Evolutionary conservation across 2,888 invertebrate genomes (phyloP), one percentile per base, ranked within the genome.

Genomic region (Nomada ferruginata): DNA sequence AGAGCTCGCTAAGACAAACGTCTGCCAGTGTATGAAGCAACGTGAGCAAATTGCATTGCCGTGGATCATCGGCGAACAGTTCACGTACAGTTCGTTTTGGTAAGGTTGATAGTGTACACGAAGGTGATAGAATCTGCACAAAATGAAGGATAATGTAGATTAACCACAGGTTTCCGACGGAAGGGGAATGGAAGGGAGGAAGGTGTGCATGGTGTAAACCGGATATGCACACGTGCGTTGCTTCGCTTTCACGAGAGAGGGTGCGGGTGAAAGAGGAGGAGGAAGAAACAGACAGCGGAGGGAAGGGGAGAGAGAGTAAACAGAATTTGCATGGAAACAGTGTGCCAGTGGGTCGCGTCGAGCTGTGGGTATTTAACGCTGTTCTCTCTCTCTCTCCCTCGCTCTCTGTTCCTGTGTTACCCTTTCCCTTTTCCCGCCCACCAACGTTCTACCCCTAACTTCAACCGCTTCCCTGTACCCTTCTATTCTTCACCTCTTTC

Each of bases 321-420:
- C 93, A 93, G 90, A 92, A 93, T 93, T 93, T 93, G 93, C 93
- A 93, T 93, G 91, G 91, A 92, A 92, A 92, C 92, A 93, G 91
- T 93, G 91, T 93, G 93, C 90, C 92, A 93, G 91, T 93, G 90
- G 93, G 93, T 93, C 93, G 91, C 89, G 87, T 83, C 87, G 85
- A 76, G 86, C 83, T 84, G 86, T 81, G 85, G 85, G 90, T 90
- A 91, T 91, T 91, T 91, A 91, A 90, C 88, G 86, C 88, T 86
- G 78, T 36, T 36, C 29, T 5, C 84, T 85, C 89, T 85, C 89
- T 77, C 89, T 71, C 86, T 71, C 63, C 64, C 82, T 76, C 74
- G 69, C 76, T 66, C 68, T 50, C 65, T 71, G 68, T 68, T 76
- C 63, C 73, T 60, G 70, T 15, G 71, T 71, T 60, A 68, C 75